Percentiles rank a stretch among this genome's conserved stretches.
These are phyloP conservation scores for Norana najaformis DNA, from an alignment of 2,888 invertebrate genomes.

Conservation along the genomic window DNA sequence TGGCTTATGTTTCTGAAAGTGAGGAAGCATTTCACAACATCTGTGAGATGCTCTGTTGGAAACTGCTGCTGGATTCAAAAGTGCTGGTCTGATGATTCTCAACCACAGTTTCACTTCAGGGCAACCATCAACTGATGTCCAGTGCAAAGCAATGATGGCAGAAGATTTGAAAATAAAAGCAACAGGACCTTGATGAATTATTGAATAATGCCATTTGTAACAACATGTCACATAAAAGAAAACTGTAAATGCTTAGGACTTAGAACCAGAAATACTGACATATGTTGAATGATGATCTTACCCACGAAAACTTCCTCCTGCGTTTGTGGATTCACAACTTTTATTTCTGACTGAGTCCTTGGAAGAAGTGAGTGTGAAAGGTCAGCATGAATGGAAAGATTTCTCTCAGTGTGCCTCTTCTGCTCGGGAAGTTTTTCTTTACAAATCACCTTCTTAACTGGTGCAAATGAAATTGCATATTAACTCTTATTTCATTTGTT, in stretches of 20 bases:
- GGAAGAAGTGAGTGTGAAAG: neutral
- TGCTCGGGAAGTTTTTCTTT: neutral
- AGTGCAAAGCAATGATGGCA: no score
- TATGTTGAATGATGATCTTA: neutral
- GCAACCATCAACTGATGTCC: no score
- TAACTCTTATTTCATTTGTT: neutral
- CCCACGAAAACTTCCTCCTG: constrained; percentile 24
- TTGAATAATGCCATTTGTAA: no score
- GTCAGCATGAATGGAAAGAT: constrained; percentile 25
- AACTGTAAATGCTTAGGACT: neutral
- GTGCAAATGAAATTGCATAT: neutral
- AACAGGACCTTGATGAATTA: no score
- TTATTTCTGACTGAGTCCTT: neutral
- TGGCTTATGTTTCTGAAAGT: no score
- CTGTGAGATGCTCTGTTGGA: no score
- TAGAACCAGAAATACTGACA: neutral
- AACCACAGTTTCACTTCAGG: no score
- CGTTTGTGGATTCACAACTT: constrained; percentile 19
- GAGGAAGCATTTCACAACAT: no score
- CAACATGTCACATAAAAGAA: neutral
- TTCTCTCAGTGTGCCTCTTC: neutral
- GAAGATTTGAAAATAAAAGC: no score
- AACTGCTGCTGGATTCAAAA: no score
- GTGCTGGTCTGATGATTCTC: no score
- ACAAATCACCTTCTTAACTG: constrained; percentile 14